Evolutionary conservation across 1,140 invertebrate genomes (phyloP).

Genomic region (Drosophila sturtevanti): DNA sequence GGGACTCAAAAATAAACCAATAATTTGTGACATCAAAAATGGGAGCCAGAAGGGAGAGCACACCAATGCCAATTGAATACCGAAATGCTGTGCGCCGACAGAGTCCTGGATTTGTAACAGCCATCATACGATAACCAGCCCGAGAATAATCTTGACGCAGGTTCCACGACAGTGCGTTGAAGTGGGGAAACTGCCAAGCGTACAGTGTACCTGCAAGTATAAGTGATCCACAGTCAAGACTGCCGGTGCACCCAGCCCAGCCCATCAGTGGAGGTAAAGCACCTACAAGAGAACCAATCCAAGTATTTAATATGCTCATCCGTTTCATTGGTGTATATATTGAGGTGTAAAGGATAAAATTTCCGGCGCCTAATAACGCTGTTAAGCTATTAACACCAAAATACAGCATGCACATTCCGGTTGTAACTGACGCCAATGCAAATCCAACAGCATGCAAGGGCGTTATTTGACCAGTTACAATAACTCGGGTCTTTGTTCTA

Average conservation of each 20-base stretch:
- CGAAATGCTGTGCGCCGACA: constrained; percentile 94
- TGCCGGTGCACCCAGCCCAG: constrained; percentile 95
- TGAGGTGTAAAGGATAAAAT: constrained; percentile 95
- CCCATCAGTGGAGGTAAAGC: constrained; percentile 99
- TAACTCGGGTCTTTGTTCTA: constrained; percentile 97
- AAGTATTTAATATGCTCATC: constrained; percentile 97
- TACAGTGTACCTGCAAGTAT: constrained; percentile 95
- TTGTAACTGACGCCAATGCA: constrained; percentile 87
- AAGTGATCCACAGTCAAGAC: constrained; percentile 91
- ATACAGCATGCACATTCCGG: constrained; percentile 89
- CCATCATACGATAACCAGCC: constrained; percentile 99
- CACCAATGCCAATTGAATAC: constrained; percentile 91
- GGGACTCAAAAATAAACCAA: constrained; percentile 94
- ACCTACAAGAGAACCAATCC: constrained; percentile 98
- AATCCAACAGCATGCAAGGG: constrained; percentile 94
- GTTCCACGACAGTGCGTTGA: constrained; percentile 99
- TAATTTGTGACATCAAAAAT: constrained; percentile 92
- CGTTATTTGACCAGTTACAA: constrained; percentile 93
- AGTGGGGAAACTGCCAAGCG: constrained; percentile 99
- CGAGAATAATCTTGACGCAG: constrained; percentile 96
- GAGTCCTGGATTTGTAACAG: constrained; percentile 94
- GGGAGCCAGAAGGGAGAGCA: constrained; percentile 90
- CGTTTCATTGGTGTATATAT: constrained; percentile 99
- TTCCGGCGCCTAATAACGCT: constrained; percentile 92
- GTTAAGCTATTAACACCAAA: constrained; percentile 94